Evolutionary conservation across 2,797 vertebrate genomes (phyloP).

Genomic region (Enteromius afrohamiltoni): DNA sequence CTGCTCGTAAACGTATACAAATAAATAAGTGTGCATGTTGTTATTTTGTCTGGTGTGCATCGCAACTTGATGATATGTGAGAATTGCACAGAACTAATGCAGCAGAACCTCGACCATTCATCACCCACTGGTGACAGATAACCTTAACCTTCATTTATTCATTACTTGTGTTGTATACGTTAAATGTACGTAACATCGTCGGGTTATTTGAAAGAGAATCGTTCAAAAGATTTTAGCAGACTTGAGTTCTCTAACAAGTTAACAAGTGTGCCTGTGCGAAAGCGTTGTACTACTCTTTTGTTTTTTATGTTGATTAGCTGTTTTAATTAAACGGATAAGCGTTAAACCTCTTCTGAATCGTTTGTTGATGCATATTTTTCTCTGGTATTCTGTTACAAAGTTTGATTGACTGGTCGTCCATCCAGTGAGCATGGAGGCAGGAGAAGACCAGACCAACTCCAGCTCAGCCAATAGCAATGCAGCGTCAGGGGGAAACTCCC

Average conservation of each 20-base stretch:
- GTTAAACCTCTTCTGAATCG: not conserved
- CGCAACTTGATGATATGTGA: not conserved
- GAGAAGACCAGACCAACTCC: constrained; percentile 91
- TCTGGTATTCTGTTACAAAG: constrained; percentile 40
- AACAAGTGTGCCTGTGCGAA: not conserved
- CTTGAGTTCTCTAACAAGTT: not conserved
- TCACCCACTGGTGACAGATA: constrained; percentile 3
- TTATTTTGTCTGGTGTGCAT: not conserved
- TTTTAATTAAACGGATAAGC: not conserved
- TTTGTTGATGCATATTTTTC: constrained; percentile 39
- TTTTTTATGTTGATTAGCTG: not conserved
- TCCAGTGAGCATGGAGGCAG: constrained; percentile 86
- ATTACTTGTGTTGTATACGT: not conserved
- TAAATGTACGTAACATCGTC: not conserved
- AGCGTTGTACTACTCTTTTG: not conserved
- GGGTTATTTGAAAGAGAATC: not conserved
- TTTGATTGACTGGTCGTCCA: constrained; percentile 50
- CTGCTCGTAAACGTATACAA: not conserved
- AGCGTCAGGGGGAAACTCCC: constrained; percentile 86
- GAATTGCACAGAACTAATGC: constrained; percentile 4
- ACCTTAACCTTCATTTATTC: not conserved
- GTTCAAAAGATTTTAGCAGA: not conserved
- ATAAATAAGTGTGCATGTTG: not conserved
- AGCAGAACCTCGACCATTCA: not conserved
- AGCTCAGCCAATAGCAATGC: constrained; percentile 84